Evolutionary conservation across 2,888 invertebrate species (phyloP), one percentile per base, ranked within the genome.

Genomic region (Cordylochernes scorpioides): DNA sequence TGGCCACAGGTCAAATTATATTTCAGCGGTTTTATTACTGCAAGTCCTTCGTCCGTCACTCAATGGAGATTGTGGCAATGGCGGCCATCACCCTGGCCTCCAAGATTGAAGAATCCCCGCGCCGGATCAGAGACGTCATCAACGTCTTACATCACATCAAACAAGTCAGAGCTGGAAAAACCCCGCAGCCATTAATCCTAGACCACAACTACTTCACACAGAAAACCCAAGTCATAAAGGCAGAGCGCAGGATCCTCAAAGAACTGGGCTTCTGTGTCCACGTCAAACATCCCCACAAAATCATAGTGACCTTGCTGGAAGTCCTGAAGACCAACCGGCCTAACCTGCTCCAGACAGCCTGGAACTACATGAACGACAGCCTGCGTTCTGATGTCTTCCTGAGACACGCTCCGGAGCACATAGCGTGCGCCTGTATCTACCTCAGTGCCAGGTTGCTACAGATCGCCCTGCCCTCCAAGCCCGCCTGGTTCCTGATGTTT

Each of bases 361-460:
- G 97, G 67, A 94, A 94, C 53, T 97, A 91, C 55, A 99, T 99
- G 94, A 99, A 99, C 53, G 97, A 99, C 59, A 80, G 91, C 1
- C 58, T 99, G 27, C 63, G 94, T 18, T 88, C 91, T 0, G 84
- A 94, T 54, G 86, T 88, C 0, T 99, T 97, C 53, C 70, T 94
- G 51, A 65, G 84, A 25, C 86, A 80, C 51, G 72, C 74, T 34
- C 91, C 97, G 0, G 97, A 97, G 53, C 82, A 86, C 0, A 86
- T 99, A 32, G 97, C 97, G 0, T 91, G 91, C 54, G 91, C 94
- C n/a, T 99, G 97, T 52, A 88, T 99, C 41, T 88, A 78, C 52
- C 59, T 97, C 28, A 84, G 91, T 18, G 80, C 88, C 3, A 64
- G 91, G 10, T 72, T 77, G 48, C 62, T 86, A 5, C 40, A 55